Conservation (phyloP, 2,113 vertebrate genomes). For the Bos indicus region DNA sequence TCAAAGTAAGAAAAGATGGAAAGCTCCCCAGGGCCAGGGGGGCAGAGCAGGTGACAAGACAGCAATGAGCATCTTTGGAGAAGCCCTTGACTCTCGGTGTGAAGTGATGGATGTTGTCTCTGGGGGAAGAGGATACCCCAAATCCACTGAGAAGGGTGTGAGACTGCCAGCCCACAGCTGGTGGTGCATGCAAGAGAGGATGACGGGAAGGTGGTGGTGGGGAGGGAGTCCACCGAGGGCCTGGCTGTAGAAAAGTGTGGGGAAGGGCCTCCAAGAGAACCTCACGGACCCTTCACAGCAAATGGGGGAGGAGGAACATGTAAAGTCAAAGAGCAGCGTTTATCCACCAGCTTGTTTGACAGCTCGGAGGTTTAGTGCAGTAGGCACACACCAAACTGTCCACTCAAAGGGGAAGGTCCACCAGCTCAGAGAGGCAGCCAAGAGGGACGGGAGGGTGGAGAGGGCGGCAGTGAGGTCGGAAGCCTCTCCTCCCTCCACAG, state of each 20-base stretch:
- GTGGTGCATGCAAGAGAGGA: too few relatives aligned
- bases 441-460: too few relatives aligned
- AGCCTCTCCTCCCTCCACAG: neutral
- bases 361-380: accelerated
- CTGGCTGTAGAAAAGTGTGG: neutral
- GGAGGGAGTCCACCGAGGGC: neutral
- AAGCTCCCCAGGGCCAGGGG: accelerated
- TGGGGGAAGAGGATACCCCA: too few relatives aligned
- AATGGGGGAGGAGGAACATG: neutral
- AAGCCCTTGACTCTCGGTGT: neutral
- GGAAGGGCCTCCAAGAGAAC: neutral
- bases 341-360: accelerated
- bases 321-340: neutral
- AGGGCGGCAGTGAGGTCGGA: accelerated
- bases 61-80: too few relatives aligned
- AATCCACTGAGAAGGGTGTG: neutral
- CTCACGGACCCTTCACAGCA: accelerated
- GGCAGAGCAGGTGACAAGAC: neutral
- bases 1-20: too few relatives aligned
- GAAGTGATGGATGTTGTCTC: neutral
- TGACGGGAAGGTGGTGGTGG: accelerated
- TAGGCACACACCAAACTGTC: neutral
- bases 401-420: accelerated
- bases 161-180: accelerated
- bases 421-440: accelerated